Percentiles rank a stretch among this genome's conserved stretches.
Evolutionary conservation across 2,113 vertebrate species (phyloP).

Genomic region (Austrofundulus limnaeus): DNA sequence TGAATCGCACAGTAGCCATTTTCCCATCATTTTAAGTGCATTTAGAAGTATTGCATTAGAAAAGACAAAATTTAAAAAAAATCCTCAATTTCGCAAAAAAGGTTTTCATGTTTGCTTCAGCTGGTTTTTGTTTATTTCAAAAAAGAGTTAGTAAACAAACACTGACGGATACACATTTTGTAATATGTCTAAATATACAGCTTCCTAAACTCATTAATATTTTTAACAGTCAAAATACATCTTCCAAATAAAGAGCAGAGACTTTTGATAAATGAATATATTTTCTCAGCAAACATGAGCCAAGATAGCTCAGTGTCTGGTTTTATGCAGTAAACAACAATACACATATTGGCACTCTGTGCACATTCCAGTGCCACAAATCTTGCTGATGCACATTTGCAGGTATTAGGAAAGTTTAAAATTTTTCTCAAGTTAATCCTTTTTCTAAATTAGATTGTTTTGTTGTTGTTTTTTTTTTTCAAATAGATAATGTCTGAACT

Average conservation of each 20-base stretch:
- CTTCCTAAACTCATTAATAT: not conserved
- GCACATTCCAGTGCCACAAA: constrained; percentile 7
- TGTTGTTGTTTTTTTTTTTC: too few relatives aligned
- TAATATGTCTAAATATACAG: too few relatives aligned
- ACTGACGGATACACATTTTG: too few relatives aligned
- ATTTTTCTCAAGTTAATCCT: constrained; percentile 24
- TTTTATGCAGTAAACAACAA: not conserved
- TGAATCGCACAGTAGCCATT: too few relatives aligned
- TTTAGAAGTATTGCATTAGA: too few relatives aligned
- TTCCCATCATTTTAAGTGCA: too few relatives aligned
- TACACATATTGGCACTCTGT: not conserved
- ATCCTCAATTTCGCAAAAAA: too few relatives aligned
- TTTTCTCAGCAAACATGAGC: not conserved
- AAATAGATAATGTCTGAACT: constrained; percentile 39
- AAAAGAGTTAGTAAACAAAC: too few relatives aligned
- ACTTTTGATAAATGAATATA: not conserved
- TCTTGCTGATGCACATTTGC: not conserved
- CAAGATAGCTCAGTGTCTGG: not conserved
- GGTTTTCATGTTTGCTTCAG: too few relatives aligned
- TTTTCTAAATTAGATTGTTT: constrained; percentile 28
- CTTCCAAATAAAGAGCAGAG: not conserved
- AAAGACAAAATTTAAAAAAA: too few relatives aligned
- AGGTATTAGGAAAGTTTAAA: not conserved
- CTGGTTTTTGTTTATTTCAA: too few relatives aligned
- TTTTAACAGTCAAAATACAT: not conserved